Conservation (phyloP, 2,888 invertebrate species). For the Aleiodes alternator region DNA sequence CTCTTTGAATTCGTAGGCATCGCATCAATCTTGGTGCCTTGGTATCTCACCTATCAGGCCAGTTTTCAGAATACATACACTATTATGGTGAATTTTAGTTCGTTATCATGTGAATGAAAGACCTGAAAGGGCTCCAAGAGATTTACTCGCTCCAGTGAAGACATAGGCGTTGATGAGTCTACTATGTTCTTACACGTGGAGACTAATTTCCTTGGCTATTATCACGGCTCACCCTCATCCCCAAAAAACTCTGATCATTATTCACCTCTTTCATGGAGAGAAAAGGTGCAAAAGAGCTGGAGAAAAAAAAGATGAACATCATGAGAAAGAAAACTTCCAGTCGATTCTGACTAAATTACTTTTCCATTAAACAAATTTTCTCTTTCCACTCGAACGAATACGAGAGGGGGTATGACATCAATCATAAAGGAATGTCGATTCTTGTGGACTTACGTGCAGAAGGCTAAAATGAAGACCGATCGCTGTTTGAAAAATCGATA, state of each 20-base stretch:
- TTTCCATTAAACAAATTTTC: slow-evolving; percentile 15
- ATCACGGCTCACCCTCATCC: neutral
- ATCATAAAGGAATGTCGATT: slow-evolving; percentile 38
- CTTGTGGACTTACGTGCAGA: slow-evolving; percentile 10
- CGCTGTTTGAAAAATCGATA: slow-evolving; percentile 33
- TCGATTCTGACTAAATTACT: slow-evolving; percentile 13
- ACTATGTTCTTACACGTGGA: slow-evolving; percentile 10
- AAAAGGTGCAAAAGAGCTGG: neutral
- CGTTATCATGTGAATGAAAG: slow-evolving; percentile 3
- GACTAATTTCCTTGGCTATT: slow-evolving; percentile 22
- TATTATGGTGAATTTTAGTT: slow-evolving; percentile 19
- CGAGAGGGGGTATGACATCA: slow-evolving; percentile 28
- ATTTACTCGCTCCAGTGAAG: slow-evolving; percentile 34
- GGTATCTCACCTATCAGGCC: slow-evolving; percentile 8
- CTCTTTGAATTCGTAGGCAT: slow-evolving; percentile 41
- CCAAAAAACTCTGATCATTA: neutral
- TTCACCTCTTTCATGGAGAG: neutral
- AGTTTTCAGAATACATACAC: slow-evolving; percentile 19
- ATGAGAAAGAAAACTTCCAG: neutral
- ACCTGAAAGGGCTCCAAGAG: neutral
- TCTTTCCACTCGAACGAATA: slow-evolving; percentile 6
- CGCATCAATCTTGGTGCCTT: slow-evolving; percentile 42
- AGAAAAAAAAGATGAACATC: neutral
- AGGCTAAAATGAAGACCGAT: slow-evolving; percentile 44
- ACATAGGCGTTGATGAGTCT: slow-evolving; percentile 25